Percentiles rank a stretch among this genome's conserved stretches.
phyloP scores from a whole-genome alignment of 2,797 vertebrate genomes.

The Phalloptychus januarius region DNA sequence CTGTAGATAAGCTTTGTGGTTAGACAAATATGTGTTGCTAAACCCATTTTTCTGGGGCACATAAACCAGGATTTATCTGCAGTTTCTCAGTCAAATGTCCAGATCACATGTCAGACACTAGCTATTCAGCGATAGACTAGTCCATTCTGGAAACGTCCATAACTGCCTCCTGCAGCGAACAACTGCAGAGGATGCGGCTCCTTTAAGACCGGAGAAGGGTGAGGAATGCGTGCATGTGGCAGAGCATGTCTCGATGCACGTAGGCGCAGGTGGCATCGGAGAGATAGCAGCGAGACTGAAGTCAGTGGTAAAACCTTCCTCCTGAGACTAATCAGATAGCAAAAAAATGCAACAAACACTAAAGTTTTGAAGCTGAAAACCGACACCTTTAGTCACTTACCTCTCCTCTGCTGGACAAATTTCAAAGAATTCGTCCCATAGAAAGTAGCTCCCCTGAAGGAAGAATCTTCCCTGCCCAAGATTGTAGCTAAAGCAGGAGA shows the following conservation, averaged over 20 bases:
- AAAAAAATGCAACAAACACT: neutral
- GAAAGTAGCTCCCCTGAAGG: neutral
- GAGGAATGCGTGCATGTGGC: neutral
- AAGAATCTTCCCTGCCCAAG: neutral
- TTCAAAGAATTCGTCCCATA: neutral
- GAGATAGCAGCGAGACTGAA: neutral
- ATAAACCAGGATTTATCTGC: neutral
- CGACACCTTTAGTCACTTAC: neutral
- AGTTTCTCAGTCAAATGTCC: neutral
- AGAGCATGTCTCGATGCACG: neutral
- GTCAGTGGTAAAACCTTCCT: neutral
- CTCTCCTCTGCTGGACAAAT: neutral
- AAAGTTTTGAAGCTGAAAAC: neutral
- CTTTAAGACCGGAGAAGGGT: neutral
- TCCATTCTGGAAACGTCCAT: neutral
- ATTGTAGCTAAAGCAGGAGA: neutral
- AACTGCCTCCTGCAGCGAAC: neutral
- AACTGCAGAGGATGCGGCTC: neutral
- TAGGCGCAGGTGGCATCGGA: neutral
- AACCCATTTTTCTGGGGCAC: neutral
- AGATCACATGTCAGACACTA: neutral
- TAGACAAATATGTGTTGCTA: neutral
- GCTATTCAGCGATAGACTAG: neutral
- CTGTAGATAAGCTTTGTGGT: neutral
- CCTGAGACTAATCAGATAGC: neutral